Conservation (phyloP, 2,113 vertebrate species). For the Ochotona princeps region DNA sequence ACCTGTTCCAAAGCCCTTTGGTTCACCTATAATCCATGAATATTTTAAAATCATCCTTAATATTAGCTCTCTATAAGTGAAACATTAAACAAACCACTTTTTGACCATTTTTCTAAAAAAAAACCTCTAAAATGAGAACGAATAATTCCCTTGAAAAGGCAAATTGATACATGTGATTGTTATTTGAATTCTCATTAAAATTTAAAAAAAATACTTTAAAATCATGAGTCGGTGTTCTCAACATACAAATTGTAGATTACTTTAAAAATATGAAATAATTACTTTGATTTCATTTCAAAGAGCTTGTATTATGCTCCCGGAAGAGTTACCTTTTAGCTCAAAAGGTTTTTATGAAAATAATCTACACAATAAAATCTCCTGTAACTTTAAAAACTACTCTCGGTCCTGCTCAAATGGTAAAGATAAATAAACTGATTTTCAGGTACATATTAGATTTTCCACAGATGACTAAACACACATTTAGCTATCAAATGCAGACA, state of each 20-base stretch:
- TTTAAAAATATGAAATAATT: conserved; percentile 30
- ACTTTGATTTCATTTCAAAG: conserved; percentile 66
- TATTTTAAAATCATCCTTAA: conserved; percentile 45
- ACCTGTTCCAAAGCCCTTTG: not conserved
- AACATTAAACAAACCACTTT: conserved; percentile 43
- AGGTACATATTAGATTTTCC: conserved; percentile 63
- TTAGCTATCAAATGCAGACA: conserved; percentile 84
- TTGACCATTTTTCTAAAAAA: conserved; percentile 26
- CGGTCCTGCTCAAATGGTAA: conserved; percentile 74
- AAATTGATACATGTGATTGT: conserved; percentile 11
- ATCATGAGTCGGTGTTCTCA: conserved; percentile 52
- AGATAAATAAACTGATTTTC: conserved; percentile 63
- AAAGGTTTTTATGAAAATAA: conserved; percentile 75
- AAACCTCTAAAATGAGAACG: conserved; percentile 61
- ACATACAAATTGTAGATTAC: conserved; percentile 69
- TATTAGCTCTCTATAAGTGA: conserved; percentile 22
- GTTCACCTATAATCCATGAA: conserved; percentile 41
- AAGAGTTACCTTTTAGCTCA: conserved; percentile 54
- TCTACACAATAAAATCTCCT: conserved; percentile 57
- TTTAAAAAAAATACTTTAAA: conserved; percentile 48
- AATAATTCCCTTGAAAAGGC: conserved; percentile 54
- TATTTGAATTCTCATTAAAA: conserved; percentile 32
- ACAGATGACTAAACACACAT: conserved; percentile 81
- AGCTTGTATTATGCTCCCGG: conserved; percentile 53
- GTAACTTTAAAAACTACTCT: conserved; percentile 69